phyloP scores from a whole-genome alignment of 2,888 invertebrate species.

The Nemapogon koenigi region DNA sequence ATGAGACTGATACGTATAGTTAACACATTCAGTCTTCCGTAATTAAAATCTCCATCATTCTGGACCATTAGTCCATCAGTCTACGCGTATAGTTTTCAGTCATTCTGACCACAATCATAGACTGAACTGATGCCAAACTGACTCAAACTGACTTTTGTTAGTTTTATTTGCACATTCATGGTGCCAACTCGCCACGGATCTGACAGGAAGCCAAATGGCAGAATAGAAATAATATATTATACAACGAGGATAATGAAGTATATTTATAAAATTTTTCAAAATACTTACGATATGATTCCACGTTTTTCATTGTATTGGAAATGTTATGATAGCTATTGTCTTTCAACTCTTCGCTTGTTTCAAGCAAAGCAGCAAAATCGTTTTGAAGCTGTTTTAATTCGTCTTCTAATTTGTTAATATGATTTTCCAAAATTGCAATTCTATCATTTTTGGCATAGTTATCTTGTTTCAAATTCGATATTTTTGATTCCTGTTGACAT shows the following conservation, averaged over 20 bases:
- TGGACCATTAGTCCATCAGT: too few relatives aligned
- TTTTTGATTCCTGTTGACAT: slow-evolving; percentile 37
- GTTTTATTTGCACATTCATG: too few relatives aligned
- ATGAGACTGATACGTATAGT: too few relatives aligned
- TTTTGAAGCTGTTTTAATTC: slow-evolving; percentile 37
- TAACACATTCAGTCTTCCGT: too few relatives aligned
- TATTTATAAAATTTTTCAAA: neutral
- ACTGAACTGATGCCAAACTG: too few relatives aligned
- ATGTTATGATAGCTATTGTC: slow-evolving; percentile 30
- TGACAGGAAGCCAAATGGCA: too few relatives aligned
- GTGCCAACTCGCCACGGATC: too few relatives aligned
- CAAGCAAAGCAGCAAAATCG: slow-evolving; percentile 28
- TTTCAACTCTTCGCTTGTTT: slow-evolving; percentile 37
- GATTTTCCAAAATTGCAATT: slow-evolving; percentile 43
- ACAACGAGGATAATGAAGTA: neutral
- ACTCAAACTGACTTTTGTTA: too few relatives aligned
- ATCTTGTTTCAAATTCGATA: slow-evolving; percentile 30
- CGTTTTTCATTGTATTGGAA: slow-evolving; percentile 30
- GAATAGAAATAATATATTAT: too few relatives aligned
- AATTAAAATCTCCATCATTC: too few relatives aligned
- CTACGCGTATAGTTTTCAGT: too few relatives aligned
- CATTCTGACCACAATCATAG: too few relatives aligned
- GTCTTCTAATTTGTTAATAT: slow-evolving; percentile 42
- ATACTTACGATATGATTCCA: slow-evolving; percentile 51
- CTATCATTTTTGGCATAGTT: slow-evolving; percentile 36